Conservation (phyloP, 2,113 vertebrate genomes). For the Rousettus leschenaultii region DNA sequence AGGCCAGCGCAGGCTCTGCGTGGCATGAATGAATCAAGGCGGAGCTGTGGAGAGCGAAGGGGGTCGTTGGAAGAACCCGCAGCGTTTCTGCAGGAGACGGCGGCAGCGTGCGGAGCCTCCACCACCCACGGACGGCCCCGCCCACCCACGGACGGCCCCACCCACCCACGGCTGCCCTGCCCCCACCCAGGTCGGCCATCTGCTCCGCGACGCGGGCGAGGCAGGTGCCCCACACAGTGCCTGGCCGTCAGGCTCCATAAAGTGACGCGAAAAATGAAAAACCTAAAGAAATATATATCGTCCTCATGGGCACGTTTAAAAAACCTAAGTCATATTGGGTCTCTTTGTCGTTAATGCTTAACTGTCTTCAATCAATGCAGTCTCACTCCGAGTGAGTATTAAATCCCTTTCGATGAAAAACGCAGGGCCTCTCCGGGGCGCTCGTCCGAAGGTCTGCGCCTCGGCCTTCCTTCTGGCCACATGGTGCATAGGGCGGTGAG, state of each 20-base stretch:
- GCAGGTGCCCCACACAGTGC: not conserved
- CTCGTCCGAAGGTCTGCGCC: not conserved
- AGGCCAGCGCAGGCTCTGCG: not conserved
- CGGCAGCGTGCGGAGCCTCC: accelerated
- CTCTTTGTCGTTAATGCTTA: not conserved
- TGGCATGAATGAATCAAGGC: not conserved
- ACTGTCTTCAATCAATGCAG: not conserved
- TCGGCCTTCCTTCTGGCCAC: not conserved
- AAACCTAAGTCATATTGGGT: not conserved
- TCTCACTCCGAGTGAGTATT: not conserved
- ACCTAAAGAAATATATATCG: not conserved
- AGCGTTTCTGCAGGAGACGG: not conserved
- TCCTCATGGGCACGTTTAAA: not conserved
- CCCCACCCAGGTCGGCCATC: too few relatives aligned
- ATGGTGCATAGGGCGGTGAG: not conserved
- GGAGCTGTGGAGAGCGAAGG: not conserved
- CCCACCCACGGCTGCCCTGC: too few relatives aligned
- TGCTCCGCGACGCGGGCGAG: not conserved
- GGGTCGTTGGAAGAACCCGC: not conserved
- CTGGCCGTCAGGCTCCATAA: not conserved
- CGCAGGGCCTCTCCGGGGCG: not conserved
- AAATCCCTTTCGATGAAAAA: not conserved
- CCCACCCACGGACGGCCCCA: too few relatives aligned
- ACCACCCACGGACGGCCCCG: accelerated
- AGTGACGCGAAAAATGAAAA: not conserved